Evolutionary conservation across 1,140 invertebrate genomes (phyloP), one percentile per base, ranked within the genome.

Genomic region (Pectinophora gossypiella): DNA sequence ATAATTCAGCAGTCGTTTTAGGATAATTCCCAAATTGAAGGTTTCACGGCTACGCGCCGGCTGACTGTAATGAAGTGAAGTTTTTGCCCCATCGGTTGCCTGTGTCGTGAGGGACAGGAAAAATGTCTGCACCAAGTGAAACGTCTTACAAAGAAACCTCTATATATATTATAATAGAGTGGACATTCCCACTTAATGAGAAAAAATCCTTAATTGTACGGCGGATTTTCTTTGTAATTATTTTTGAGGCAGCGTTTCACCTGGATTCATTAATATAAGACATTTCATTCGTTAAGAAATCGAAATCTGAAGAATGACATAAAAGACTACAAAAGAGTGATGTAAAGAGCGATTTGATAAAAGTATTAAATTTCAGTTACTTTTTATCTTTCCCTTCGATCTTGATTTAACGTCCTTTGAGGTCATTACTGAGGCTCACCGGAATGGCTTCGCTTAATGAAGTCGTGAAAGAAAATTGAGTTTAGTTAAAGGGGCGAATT

Each of bases 401-500:
- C 78, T 79, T 85, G 81, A 85, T 83, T 85, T 83, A 85, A 77
- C 76, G 77, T 75, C 72, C 68, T 82, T 79, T 79, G 73, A 77
- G 78, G 78, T 85, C 81, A 82, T 85, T 81, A 82, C 73, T 72
- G 76, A 79, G 78, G 76, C 75, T 81, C 70, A 78, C 75, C 77
- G 74, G 68, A 79, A 83, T 76, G 67, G 72, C 70, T 75, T 66
- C 78, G 70, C 71, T 76, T 83, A 85, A 85, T 83, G 82, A 85
- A 85, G 73, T 85, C 79, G 71, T 83, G 76, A 82, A 82, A 76
- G 79, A 80, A 82, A 83, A 85, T 83, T 76, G 82, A 83, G 78
- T 85, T 83, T 76, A 78, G 72, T 79, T 78, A 83, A 85, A 85
- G 78, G 77, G 78, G 79, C 76, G 78, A 78, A 79, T 85, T 82